phyloP scores from a whole-genome alignment of 1,140 invertebrate species.

The Doryteuthis pealeii region DNA sequence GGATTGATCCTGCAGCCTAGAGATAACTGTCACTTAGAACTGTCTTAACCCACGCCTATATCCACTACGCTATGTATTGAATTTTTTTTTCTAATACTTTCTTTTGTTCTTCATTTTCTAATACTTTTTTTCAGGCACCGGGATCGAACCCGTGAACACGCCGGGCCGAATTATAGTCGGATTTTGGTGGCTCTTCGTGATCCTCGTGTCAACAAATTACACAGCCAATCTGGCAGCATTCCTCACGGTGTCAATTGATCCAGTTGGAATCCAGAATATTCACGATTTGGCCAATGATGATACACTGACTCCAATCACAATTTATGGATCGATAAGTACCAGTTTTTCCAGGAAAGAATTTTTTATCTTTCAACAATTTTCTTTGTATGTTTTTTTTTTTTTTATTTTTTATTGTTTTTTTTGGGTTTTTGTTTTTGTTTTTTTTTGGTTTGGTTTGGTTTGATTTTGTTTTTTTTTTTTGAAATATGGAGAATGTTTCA shows the following conservation, averaged over 20 bases:
- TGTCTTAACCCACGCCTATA: too few relatives aligned
- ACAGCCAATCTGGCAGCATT: constrained; percentile 95
- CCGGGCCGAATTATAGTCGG: constrained; percentile 61
- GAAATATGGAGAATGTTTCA: too few relatives aligned
- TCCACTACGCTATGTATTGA: too few relatives aligned
- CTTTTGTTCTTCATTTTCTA: too few relatives aligned
- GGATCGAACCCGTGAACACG: constrained; percentile 20
- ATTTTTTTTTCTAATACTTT: too few relatives aligned
- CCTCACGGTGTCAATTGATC: constrained; percentile 65
- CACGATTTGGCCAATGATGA: constrained; percentile 84
- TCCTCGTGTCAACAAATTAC: constrained; percentile 95
- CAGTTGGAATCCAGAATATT: constrained; percentile 65
- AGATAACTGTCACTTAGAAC: too few relatives aligned
- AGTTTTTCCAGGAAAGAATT: constrained; percentile 28
- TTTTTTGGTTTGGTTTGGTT: too few relatives aligned
- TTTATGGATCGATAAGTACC: constrained; percentile 30
- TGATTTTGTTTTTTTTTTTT: too few relatives aligned
- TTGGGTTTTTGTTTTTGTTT: too few relatives aligned
- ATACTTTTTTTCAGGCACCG: constrained; percentile 21
- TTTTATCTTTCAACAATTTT: background rate
- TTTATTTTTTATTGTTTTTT: too few relatives aligned
- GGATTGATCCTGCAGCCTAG: too few relatives aligned
- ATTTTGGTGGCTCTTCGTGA: constrained; percentile 97
- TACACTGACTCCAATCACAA: constrained; percentile 67
- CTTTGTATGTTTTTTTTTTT: background rate